Evolutionary conservation across 37 sponge, comb jelly and placozoan genomes (phyloP), one percentile per base, ranked within the genome.

Genomic region (Mnemiopsis leidyi): DNA sequence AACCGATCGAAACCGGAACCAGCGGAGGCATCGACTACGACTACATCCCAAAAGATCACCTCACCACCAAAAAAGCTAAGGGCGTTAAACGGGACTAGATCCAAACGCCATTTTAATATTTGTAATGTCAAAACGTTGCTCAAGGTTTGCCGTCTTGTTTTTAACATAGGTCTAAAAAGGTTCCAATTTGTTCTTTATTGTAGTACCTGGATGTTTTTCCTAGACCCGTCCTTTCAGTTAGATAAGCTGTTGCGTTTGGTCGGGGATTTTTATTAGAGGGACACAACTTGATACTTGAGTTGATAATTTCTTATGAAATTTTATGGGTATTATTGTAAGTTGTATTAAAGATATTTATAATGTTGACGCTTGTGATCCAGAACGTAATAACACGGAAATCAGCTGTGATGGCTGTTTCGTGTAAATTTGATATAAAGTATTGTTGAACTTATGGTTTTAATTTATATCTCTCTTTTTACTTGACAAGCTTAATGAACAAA

Each of bases 11-110:
- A 21, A 79, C 82, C 1, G 82, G 82, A 33, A 79, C 82, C 2
- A 33, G 82, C 23, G 82, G 36, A 79, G 82, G 82, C 2, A 79
- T 79, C 82, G 82, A 79, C 82, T 79, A 79, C 82, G 82, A 79
- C 82, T 79, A 79, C 82, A 79, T 79, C 82, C 82, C 82, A 5
- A 32, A 35, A 35, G 82, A 79, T 32, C 82, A 79, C 82, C 82
- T 79, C 82, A 33, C 35, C 37, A 23, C 35, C 20, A 79, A 79
- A 79, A 79, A 32, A 20, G 82, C 82, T 20, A 79, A 79, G 36
- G 36, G 36, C 82, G 21, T 16, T 29, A 79, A 79, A 79, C 82
- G 82, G 37, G 82, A 79, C 34, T 79, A 79, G 37, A 36, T 79
- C 82, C 34, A 48, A 48, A 48, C 5, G 13, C 13, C 13, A 48